Percentiles rank a stretch among this genome's conserved stretches.
Evolutionary conservation across 2,113 vertebrate species (phyloP).

Genomic region (Eonycteris spelaea): DNA sequence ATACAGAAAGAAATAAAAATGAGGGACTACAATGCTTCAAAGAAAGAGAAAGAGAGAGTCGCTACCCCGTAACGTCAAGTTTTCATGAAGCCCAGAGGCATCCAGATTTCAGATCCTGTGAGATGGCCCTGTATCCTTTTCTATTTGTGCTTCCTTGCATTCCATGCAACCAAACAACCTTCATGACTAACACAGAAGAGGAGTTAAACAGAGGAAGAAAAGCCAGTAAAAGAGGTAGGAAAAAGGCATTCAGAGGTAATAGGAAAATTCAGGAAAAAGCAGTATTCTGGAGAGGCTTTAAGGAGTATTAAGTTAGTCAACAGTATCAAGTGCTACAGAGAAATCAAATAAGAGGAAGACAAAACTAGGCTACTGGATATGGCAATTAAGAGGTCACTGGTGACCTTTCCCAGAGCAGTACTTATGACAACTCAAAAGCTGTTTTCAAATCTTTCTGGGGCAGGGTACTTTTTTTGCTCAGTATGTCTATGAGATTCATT

Average conservation of each 20-base stretch:
- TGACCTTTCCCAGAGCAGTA: background rate
- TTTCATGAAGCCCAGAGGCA: background rate
- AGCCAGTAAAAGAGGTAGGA: background rate
- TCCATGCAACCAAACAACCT: background rate
- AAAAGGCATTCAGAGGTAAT: background rate
- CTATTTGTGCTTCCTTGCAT: background rate
- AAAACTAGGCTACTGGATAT: background rate
- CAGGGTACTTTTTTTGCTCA: too few species aligned
- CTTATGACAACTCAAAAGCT: background rate
- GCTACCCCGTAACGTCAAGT: background rate
- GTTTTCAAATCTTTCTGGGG: background rate
- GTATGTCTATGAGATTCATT: too few species aligned
- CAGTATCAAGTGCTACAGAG: background rate
- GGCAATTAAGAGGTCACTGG: background rate
- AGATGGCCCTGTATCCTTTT: background rate
- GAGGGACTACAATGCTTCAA: background rate
- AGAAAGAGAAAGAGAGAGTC: background rate
- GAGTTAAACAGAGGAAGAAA: background rate
- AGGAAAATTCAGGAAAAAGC: background rate
- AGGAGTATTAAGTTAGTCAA: background rate
- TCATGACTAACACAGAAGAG: background rate
- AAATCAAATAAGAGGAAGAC: slow-evolving; percentile 3
- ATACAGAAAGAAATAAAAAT: background rate
- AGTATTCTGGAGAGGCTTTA: background rate
- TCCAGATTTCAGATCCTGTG: background rate